Base-by-base conservation (phyloP, 2,797 vertebrate genomes). In the Taenioides sp. region DNA sequence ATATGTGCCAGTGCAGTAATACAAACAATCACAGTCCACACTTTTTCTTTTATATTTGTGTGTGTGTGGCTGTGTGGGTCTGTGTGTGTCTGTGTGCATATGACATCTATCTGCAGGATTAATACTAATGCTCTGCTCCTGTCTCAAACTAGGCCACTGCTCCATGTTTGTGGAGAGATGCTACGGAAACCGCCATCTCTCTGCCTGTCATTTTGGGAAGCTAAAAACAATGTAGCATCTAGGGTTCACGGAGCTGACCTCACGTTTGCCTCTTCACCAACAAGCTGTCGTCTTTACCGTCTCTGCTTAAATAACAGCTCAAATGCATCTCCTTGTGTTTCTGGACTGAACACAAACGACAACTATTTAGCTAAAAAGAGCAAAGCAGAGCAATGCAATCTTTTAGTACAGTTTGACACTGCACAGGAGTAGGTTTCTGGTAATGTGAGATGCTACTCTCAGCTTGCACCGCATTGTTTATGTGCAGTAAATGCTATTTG, bases 121-220 rank as follows among this genome's bases (percentile, higher is more conserved):
- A 92, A 89, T 88, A 92, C 84, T 89, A 90, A 90, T 90, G 87
- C 89, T 86, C 80, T 90, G 89, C 92, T 92, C 89, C 89, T 43
- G 82, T 84, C 78, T 65, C 85, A 89, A 92, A 90, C 87, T 91
- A 90, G 90, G 91, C 81, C 90, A 92, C 72, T 65, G 90, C 86
- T 84, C 68, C 78, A 65, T 74, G 80, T 82, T 82, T 61, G 60
- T 79, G 47, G 77, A 1, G 80, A 86, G 80, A 87, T 76, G 62
- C 76, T 76, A 52, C 58, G 69, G 80, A 61, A 28, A 76, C 54
- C 70, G 43, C 71, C 80, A 69, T 83, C 72, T 72, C 62, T 66
- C 50, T 12, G 14, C 28, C 9, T 76, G 78, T 84, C 79, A 78
- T 74, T 73, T 81, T 69, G 73, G 67, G 71, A 52, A 49, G 66